phyloP scores from a whole-genome alignment of 35 echinoderm and acorn worm genomes.

The Ophiothrix spiculata region DNA sequence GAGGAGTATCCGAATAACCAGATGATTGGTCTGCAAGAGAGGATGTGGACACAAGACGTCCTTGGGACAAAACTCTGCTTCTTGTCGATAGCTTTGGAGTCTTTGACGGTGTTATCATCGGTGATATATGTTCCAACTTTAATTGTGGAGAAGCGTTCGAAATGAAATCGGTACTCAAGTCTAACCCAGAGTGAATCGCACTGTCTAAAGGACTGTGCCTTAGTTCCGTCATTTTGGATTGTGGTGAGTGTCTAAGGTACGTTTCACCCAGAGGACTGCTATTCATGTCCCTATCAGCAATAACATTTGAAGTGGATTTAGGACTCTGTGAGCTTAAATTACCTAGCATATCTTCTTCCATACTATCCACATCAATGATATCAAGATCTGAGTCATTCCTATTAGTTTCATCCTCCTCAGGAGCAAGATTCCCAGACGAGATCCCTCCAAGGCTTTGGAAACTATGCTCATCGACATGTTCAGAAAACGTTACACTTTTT shows the following conservation, averaged over 20 bases:
- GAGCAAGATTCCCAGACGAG: too few species aligned
- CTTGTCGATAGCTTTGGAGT: slow-evolving; percentile 51
- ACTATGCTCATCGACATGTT: slow-evolving; percentile 51
- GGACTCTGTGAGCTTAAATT: too few species aligned
- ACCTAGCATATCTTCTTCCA: not conserved
- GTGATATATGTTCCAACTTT: slow-evolving; percentile 66
- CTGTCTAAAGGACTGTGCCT: slow-evolving; percentile 6
- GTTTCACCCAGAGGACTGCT: slow-evolving; percentile 22
- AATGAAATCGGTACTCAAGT: slow-evolving; percentile 11
- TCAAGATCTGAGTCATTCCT: too few species aligned
- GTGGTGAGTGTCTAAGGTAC: slow-evolving; percentile 55
- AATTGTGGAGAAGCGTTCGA: slow-evolving; percentile 31
- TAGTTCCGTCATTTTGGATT: slow-evolving; percentile 16
- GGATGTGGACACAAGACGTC: not conserved
- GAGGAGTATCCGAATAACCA: not conserved
- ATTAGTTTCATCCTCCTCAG: not conserved
- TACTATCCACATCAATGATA: not conserved
- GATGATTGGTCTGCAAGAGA: not conserved
- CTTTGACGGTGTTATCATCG: slow-evolving; percentile 54
- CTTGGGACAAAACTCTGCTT: not conserved
- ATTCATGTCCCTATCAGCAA: not conserved
- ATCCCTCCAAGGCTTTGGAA: not conserved
- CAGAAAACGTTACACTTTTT: slow-evolving; percentile 72
- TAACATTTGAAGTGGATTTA: not conserved
- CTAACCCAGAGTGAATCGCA: slow-evolving; percentile 10